Percentiles rank a stretch among this genome's conserved stretches.
Conservation (phyloP, 2,113 vertebrate species). For the Mormyrus iriodes region DNA sequence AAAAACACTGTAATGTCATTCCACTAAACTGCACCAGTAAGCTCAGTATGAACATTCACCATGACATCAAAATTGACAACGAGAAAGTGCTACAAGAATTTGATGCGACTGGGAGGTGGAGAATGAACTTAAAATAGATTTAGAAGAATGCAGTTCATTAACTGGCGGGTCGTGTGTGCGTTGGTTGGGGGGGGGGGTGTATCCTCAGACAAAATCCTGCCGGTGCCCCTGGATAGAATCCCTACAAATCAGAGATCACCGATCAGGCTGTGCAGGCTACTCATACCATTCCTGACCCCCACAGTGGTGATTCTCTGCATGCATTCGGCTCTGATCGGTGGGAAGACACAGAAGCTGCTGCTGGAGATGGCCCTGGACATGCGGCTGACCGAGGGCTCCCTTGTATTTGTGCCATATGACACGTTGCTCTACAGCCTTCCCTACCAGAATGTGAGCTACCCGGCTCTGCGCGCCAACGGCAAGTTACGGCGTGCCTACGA, state of each 20-base stretch:
- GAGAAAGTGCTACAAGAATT: not conserved
- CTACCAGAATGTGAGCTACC: slow-evolving; percentile 51
- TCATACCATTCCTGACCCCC: not conserved
- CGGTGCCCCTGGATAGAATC: not conserved
- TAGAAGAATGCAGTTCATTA: not conserved
- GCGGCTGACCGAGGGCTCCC: slow-evolving; percentile 61
- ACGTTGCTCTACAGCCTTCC: slow-evolving; percentile 70
- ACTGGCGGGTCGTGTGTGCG: not conserved
- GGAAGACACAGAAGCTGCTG: slow-evolving; percentile 52
- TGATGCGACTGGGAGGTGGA: not conserved
- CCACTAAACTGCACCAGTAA: not conserved
- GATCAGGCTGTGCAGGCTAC: not conserved
- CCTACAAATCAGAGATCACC: not conserved
- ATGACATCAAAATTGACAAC: not conserved
- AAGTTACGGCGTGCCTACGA: slow-evolving; percentile 66
- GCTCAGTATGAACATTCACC: not conserved
- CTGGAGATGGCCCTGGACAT: slow-evolving; percentile 65
- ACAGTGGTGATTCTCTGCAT: slow-evolving; percentile 72
- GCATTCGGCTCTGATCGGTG: slow-evolving; percentile 69
- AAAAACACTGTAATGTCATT: not conserved
- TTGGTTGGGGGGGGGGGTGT: not conserved
- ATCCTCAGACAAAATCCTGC: not conserved
- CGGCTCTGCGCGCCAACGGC: slow-evolving; percentile 48
- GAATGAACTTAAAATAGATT: not conserved
- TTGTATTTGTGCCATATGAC: slow-evolving; percentile 68